phyloP scores from a whole-genome alignment of 2,888 invertebrate species.

The Seira sanloemensis region DNA sequence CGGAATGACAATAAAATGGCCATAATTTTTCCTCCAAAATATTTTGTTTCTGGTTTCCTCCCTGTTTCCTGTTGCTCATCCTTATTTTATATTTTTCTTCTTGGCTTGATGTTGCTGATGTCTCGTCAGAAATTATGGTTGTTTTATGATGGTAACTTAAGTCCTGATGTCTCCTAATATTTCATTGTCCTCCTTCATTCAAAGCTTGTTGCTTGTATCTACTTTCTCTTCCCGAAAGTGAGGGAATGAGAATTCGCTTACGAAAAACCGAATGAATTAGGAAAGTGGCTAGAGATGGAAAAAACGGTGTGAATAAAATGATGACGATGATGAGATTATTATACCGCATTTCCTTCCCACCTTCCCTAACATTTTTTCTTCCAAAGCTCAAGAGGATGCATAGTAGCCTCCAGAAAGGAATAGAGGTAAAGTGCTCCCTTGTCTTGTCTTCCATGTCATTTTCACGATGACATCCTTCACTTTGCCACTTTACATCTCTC shows the following conservation, averaged over 20 bases:
- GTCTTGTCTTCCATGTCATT: constrained; percentile 45
- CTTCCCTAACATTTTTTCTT: constrained; percentile 1
- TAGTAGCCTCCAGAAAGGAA: constrained; percentile 40
- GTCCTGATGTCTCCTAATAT: constrained; percentile 50
- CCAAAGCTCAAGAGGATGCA: background rate
- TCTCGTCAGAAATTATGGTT: constrained; percentile 32
- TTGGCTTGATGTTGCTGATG: constrained; percentile 24
- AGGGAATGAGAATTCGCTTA: background rate
- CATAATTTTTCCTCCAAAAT: constrained; percentile 29
- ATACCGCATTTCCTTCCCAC: constrained; percentile 33
- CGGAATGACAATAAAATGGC: constrained; percentile 31
- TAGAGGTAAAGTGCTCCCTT: constrained; percentile 29
- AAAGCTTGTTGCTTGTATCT: constrained; percentile 47
- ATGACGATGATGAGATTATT: constrained; percentile 64
- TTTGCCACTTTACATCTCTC: constrained; percentile 49
- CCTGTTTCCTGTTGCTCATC: constrained; percentile 23
- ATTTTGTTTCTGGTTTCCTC: background rate
- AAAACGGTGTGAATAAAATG: constrained; percentile 38
- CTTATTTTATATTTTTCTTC: constrained; percentile 6
- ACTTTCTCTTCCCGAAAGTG: constrained; percentile 37
- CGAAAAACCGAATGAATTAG: constrained; percentile 57
- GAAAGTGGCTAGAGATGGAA: constrained; percentile 10
- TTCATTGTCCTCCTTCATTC: constrained; percentile 45
- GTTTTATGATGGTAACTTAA: constrained; percentile 55
- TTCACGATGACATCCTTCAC: constrained; percentile 59